These are phyloP conservation scores for Myotis daubentonii DNA, from an alignment of 2,797 vertebrate genomes.

Conservation along the genomic window DNA sequence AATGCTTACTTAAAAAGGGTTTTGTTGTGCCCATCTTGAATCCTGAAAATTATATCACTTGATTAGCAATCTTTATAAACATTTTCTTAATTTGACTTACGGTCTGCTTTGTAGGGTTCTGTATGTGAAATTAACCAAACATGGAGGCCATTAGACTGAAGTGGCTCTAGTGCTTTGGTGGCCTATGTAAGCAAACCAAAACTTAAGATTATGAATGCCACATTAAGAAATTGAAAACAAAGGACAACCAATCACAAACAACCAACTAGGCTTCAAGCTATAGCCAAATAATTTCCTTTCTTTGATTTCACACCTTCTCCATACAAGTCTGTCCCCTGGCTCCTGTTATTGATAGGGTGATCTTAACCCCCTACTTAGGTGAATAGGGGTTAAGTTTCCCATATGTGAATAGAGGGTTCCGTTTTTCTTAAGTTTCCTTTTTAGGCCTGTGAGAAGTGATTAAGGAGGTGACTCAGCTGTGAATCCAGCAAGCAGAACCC, in stretches of 20 bases:
- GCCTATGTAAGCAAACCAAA: not conserved
- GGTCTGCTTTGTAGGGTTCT: not conserved
- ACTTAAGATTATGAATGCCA: not conserved
- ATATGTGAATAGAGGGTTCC: too few relatives aligned
- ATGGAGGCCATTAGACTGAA: not conserved
- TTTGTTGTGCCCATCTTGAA: not conserved
- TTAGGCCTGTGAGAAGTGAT: too few relatives aligned
- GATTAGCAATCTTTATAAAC: not conserved
- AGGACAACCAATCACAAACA: not conserved
- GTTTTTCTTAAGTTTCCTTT: too few relatives aligned
- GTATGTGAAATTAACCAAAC: not conserved
- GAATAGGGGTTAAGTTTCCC: too few relatives aligned
- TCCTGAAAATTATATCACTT: not conserved
- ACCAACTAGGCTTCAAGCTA: not conserved
- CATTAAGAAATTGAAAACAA: not conserved
- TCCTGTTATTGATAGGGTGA: not conserved
- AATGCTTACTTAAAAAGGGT: not conserved
- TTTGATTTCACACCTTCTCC: not conserved
- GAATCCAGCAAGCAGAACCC: too few relatives aligned
- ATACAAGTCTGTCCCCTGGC: not conserved
- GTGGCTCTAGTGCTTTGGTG: not conserved
- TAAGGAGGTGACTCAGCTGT: too few relatives aligned
- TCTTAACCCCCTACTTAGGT: too few relatives aligned
- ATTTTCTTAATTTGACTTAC: slow-evolving; percentile 34
- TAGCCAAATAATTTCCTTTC: not conserved